These are phyloP conservation scores for Saccostrea echinata DNA, from an alignment of 1,140 invertebrate genomes.

Conservation along the genomic window DNA sequence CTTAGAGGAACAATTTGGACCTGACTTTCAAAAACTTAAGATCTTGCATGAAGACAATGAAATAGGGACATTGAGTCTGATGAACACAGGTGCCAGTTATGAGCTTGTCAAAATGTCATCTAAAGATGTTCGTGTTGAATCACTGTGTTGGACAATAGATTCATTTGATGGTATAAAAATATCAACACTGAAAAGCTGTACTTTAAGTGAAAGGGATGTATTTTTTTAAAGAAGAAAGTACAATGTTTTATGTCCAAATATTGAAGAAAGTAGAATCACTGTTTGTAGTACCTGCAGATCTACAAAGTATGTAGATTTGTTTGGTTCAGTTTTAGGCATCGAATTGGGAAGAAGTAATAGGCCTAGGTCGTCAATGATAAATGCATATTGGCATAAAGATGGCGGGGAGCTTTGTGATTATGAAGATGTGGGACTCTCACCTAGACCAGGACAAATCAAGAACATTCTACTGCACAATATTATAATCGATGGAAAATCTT, in stretches of 20 bases:
- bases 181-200: conserved; percentile 24
- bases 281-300: conserved; percentile 35
- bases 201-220: conserved; percentile 26
- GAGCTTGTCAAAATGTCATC: conserved; percentile 36
- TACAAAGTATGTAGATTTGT: conserved; percentile 34
- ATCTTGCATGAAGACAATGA: conserved; percentile 21
- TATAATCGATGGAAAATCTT: conserved; percentile 35
- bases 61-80: conserved; percentile 33
- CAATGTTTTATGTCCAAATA: conserved; percentile 37
- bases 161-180: conserved; percentile 35
- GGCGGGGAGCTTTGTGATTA: conserved; percentile 18
- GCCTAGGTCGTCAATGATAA: conserved; percentile 47
- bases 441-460: conserved; percentile 42
- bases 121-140: not conserved
- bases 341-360: conserved; percentile 23
- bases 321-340: conserved; percentile 40
- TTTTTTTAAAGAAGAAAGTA: conserved; percentile 37
- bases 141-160: conserved; percentile 28
- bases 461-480: conserved; percentile 44
- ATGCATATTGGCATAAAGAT: conserved; percentile 42
- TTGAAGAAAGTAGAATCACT: conserved; percentile 30
- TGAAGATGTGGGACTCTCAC: conserved; percentile 10
- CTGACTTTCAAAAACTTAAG: conserved; percentile 23
- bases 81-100: not conserved
- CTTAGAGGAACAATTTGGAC: not conserved